Evolutionary conservation across 2,888 invertebrate species (phyloP).

Genomic region (Synanthedon formicaeformis): DNA sequence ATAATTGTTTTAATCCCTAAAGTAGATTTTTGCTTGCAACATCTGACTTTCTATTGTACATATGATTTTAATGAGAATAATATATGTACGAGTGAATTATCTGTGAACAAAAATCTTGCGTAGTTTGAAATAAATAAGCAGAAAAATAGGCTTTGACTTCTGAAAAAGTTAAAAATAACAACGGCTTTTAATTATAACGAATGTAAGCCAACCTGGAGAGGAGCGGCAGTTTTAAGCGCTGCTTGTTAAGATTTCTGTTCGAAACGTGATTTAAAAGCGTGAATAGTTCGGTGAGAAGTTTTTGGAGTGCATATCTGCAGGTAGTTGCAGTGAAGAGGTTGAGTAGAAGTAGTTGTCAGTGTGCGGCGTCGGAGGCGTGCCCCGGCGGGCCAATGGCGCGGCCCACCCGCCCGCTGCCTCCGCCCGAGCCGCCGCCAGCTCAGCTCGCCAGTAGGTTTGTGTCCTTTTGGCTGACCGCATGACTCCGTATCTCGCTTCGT

Average conservation of each 20-base stretch:
- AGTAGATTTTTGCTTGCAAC: too few relatives aligned
- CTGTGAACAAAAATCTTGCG: too few relatives aligned
- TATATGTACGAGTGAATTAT: too few relatives aligned
- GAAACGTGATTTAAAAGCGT: not conserved
- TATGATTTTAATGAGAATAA: too few relatives aligned
- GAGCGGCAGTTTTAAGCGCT: not conserved
- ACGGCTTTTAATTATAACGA: not conserved
- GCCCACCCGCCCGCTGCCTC: constrained; percentile 43
- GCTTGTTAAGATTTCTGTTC: not conserved
- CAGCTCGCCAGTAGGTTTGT: constrained; percentile 69
- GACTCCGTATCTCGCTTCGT: constrained; percentile 71
- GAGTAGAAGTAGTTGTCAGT: constrained; percentile 22
- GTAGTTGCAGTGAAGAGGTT: constrained; percentile 15
- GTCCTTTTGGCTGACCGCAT: constrained; percentile 73
- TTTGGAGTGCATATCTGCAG: not conserved
- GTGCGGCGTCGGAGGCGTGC: constrained; percentile 52
- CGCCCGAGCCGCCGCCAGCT: constrained; percentile 38
- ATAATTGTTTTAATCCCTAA: too few relatives aligned
- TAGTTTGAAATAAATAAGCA: too few relatives aligned
- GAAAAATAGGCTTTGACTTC: too few relatives aligned
- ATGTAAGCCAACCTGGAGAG: not conserved
- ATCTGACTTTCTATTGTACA: too few relatives aligned
- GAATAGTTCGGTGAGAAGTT: not conserved
- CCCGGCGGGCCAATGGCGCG: constrained; percentile 62
- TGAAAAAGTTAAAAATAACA: not conserved